Evolutionary conservation across 2,797 vertebrate species (phyloP).

Genomic region (Ctenopoma kingsleyae): DNA sequence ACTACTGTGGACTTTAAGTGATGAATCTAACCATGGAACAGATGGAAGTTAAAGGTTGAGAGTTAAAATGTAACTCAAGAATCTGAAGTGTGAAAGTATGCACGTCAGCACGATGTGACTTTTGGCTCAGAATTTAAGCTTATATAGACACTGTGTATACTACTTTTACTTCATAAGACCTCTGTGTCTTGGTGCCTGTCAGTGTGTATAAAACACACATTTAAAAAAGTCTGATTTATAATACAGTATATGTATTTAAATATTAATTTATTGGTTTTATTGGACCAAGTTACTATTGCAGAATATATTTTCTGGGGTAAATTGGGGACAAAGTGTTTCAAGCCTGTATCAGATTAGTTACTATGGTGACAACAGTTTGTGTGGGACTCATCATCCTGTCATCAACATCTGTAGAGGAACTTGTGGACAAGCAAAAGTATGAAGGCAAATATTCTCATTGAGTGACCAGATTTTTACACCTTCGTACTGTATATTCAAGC

Average conservation of each 20-base stretch:
- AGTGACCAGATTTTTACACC: not conserved
- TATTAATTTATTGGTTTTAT: no score
- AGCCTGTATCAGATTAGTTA: constrained; percentile 46
- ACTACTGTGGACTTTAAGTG: constrained; percentile 32
- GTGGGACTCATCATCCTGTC: constrained; percentile 37
- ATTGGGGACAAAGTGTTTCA: constrained; percentile 29
- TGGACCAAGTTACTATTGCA: not conserved
- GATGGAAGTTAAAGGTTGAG: constrained; percentile 34
- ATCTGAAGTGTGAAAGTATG: constrained; percentile 51
- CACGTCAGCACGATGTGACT: constrained; percentile 20
- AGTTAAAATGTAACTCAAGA: constrained; percentile 48
- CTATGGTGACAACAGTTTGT: constrained; percentile 55
- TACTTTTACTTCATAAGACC: constrained; percentile 30
- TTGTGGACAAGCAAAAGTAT: constrained; percentile 30
- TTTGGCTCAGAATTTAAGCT: constrained; percentile 32
- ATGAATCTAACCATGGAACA: constrained; percentile 48
- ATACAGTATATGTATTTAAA: no score
- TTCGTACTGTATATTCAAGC: not conserved
- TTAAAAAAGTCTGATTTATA: no score
- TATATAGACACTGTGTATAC: constrained; percentile 28
- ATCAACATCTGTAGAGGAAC: constrained; percentile 48
- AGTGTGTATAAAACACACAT: constrained; percentile 12
- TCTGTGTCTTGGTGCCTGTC: not conserved
- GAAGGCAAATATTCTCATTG: not conserved
- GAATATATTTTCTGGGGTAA: constrained; percentile 19